Evolutionary conservation across 2,888 invertebrate species (phyloP).

Genomic region (Acrobasis repandana): DNA sequence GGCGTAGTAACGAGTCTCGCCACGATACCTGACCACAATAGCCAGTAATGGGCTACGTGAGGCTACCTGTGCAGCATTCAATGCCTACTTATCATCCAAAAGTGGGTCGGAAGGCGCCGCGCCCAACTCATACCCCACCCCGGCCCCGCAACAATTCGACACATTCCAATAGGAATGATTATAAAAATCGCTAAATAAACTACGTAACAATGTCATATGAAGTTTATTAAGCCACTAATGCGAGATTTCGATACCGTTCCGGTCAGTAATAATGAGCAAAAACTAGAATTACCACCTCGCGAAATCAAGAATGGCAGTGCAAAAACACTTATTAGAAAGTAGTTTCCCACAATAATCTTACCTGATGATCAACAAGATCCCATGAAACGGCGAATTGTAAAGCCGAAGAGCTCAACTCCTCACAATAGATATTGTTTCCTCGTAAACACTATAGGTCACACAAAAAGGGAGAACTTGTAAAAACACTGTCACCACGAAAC

Average conservation of each 20-base stretch:
- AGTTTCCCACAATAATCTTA: slow-evolving; percentile 40
- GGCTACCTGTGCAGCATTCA: slow-evolving; percentile 32
- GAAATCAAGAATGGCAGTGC: not conserved
- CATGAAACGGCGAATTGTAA: slow-evolving; percentile 70
- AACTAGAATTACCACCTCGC: slow-evolving; percentile 5
- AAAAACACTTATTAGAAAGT: slow-evolving; percentile 20
- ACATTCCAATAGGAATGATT: slow-evolving; percentile 53
- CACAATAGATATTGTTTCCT: slow-evolving; percentile 62
- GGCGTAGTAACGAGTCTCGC: not conserved
- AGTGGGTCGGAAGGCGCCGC: slow-evolving; percentile 73
- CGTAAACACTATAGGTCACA: slow-evolving; percentile 75
- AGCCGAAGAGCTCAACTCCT: slow-evolving; percentile 54
- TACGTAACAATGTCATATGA: too few relatives aligned
- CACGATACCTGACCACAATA: slow-evolving; percentile 13
- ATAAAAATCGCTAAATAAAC: slow-evolving; percentile 26
- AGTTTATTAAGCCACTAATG: not conserved
- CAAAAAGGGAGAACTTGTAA: slow-evolving; percentile 75
- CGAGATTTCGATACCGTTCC: not conserved
- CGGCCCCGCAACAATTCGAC: slow-evolving; percentile 34
- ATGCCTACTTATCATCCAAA: slow-evolving; percentile 44
- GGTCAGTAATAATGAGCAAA: not conserved
- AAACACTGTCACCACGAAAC: slow-evolving; percentile 69
- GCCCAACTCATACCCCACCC: slow-evolving; percentile 57
- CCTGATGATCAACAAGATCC: slow-evolving; percentile 79
- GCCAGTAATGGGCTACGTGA: slow-evolving; percentile 16